Evolutionary conservation across 64 coral and sea anemone genomes (phyloP), one percentile per base, ranked within the genome.

Genomic region (Montipora efflorescens): DNA sequence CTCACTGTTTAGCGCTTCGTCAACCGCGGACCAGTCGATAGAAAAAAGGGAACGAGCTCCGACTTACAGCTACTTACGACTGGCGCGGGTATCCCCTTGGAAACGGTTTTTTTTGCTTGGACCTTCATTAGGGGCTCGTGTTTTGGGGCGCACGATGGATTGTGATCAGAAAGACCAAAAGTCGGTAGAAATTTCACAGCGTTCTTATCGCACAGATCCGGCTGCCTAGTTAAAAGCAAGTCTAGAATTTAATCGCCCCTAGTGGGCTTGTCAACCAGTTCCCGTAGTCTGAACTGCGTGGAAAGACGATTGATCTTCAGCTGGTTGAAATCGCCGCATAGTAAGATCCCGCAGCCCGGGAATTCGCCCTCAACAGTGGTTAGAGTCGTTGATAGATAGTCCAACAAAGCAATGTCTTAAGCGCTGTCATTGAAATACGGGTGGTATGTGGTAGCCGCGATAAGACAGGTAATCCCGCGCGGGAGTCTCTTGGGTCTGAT

Each of bases 371-470:
- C 84, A 19, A 64, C 61, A 11, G 0, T 14, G 62, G 14, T 64
- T 12, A 87, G 74, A 47, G 82, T 10, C 20, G 36, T 46, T 23
- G 76, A 81, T 47, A 94, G 58, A 83, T 94, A 83, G 61, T 83
- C 61, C 11, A 89, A 9, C 23, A 94, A 45, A 58, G 78, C 84
- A 15, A 18, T 48, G 52, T 89, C 91, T 57, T 70, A 83, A 16
- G 28, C 48, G 55, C n/a, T 92, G 59, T 87, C 75, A 10, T 66
- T 77, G 52, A 90, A 90, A 14, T 16, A 67, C 8, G 91, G 91
- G 28, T 89, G 86, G 86, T 94, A 89, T 93, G 87, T 67, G 22
- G 43, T 62, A 9, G 50, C 75, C 18, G 83, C 92, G 66, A 93
- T 16, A 64, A 88, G 3, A 47, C 92, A 93, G 52, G 92, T 75